A percentile compares a stretch with the other conserved stretches of the same genome.
Conservation (phyloP, 2,113 vertebrate genomes). For the Monopterus albus region DNA sequence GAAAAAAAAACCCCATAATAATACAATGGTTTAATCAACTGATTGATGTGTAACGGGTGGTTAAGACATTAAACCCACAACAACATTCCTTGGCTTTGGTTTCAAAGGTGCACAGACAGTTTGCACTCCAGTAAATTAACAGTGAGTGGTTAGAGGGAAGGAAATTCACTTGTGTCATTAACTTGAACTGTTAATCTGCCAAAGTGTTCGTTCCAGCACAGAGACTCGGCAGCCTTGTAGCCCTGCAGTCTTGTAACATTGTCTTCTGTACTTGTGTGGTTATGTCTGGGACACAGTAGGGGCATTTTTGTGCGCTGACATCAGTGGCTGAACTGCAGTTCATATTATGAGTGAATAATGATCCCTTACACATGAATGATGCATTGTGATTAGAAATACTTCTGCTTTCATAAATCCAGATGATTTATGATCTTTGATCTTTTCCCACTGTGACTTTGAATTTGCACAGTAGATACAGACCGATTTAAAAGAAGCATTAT, state of each 20-base stretch:
- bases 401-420: not conserved
- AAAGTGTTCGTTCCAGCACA: constrained; percentile 41
- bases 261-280: constrained; percentile 37
- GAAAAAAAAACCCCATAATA: constrained; percentile 9
- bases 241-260: constrained; percentile 19
- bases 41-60: constrained; percentile 32
- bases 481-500: not conserved
- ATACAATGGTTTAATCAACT: constrained; percentile 2
- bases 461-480: too few species aligned
- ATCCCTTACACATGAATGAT: constrained; percentile 25
- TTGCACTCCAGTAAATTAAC: constrained; percentile 46
- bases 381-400: not conserved
- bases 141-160: constrained; percentile 6
- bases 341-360: constrained; percentile 13
- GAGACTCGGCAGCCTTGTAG: constrained; percentile 32
- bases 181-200: constrained; percentile 53
- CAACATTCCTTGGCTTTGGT: constrained; percentile 48
- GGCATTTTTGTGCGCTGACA: constrained; percentile 61
- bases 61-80: constrained; percentile 45
- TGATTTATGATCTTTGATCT: too few species aligned
- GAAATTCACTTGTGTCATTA: constrained; percentile 60
- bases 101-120: constrained; percentile 52
- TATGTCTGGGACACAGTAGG: constrained; percentile 50
- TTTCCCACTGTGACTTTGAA: not conserved
- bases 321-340: constrained; percentile 48